Evolutionary conservation across 92 coral and sea anemone genomes (phyloP).

Genomic region (Porites divaricata): DNA sequence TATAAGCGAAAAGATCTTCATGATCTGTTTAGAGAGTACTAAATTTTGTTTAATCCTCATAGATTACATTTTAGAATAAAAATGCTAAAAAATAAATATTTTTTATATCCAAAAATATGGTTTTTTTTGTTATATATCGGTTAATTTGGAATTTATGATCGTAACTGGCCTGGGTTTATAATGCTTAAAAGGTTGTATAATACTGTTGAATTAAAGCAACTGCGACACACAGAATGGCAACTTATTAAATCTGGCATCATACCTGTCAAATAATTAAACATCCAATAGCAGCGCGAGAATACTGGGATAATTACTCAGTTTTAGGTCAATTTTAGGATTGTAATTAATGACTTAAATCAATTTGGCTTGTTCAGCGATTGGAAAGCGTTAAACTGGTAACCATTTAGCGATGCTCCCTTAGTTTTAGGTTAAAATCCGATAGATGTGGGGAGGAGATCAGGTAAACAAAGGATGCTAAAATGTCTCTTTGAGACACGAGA

Average conservation of each 20-base stretch:
- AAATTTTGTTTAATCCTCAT: constrained; percentile 30
- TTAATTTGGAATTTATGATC: no score
- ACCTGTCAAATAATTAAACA: constrained; percentile 34
- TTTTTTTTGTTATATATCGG: no score
- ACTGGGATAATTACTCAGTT: constrained; percentile 17
- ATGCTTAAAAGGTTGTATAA: not conserved
- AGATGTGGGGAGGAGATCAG: not conserved
- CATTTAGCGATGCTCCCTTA: not conserved
- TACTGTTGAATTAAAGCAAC: not conserved
- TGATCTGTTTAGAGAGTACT: constrained; percentile 14
- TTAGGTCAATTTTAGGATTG: constrained; percentile 27
- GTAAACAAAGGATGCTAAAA: not conserved
- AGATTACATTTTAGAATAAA: not conserved
- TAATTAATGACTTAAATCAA: constrained; percentile 29
- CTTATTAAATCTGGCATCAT: constrained; percentile 13
- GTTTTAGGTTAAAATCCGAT: not conserved
- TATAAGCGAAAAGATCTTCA: constrained; percentile 14
- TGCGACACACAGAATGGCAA: not conserved
- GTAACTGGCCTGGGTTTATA: not conserved
- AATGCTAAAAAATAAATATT: not conserved
- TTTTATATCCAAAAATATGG: no score
- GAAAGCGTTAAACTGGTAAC: not conserved
- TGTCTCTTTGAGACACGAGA: not conserved
- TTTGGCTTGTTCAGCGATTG: constrained; percentile 5
- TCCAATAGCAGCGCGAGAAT: constrained; percentile 20